Conservation (phyloP, 53 echinoderm and acorn worm genomes). For the Mesocentrotus franciscanus region DNA sequence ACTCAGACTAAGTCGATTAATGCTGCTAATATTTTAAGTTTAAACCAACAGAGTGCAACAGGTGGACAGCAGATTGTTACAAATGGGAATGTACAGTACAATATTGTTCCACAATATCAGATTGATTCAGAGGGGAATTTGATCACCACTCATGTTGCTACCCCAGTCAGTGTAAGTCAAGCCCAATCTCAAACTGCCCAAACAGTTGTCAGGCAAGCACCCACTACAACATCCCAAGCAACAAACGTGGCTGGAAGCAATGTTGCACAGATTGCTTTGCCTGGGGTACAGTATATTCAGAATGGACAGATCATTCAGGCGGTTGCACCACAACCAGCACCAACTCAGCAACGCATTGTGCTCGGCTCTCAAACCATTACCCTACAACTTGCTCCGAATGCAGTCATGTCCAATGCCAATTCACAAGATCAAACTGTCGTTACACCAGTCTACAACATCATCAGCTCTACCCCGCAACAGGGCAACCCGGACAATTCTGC, state of each 20-base stretch:
- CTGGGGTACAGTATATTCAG: conserved; percentile 68
- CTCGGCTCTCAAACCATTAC: conserved; percentile 82
- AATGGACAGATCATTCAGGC: conserved; percentile 88
- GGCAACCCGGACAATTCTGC: not conserved
- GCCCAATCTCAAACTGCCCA: conserved; percentile 47
- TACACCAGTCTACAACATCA: conserved; percentile 66
- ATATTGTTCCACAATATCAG: conserved; percentile 87
- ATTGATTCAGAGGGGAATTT: conserved; percentile 92
- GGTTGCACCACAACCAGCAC: conserved; percentile 64
- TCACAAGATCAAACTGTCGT: conserved; percentile 65
- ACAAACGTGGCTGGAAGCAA: conserved; percentile 59
- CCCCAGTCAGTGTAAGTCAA: conserved; percentile 44
- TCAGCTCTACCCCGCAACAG: conserved; percentile 57
- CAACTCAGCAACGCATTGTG: conserved; percentile 61
- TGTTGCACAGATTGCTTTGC: conserved; percentile 55
- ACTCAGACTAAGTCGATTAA: conserved; percentile 61
- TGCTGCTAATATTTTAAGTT: conserved; percentile 69
- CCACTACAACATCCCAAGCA: conserved; percentile 57
- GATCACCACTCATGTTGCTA: conserved; percentile 77
- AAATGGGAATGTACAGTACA: conserved; percentile 81
- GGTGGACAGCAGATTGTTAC: conserved; percentile 75
- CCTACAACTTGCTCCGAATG: conserved; percentile 79
- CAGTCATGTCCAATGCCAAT: conserved; percentile 52
- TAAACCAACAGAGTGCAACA: conserved; percentile 77
- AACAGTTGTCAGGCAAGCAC: conserved; percentile 57